Percentiles rank a stretch among this genome's conserved stretches.
Evolutionary conservation across 2,888 invertebrate species (phyloP).

Genomic region (Kryphioiulus occultus): DNA sequence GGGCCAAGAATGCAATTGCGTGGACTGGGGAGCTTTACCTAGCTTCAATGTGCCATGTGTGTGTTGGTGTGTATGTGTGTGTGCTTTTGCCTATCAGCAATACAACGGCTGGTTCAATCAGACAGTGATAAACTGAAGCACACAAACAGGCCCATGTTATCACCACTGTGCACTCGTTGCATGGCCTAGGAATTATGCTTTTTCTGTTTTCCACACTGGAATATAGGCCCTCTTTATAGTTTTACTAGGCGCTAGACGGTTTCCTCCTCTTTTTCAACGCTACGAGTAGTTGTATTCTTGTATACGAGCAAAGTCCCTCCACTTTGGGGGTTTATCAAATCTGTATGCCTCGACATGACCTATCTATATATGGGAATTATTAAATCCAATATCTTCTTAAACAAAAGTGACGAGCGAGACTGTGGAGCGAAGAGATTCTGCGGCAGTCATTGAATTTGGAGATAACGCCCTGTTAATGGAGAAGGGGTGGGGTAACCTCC

Average conservation of each 20-base stretch:
- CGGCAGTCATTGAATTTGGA: slow-evolving; percentile 7
- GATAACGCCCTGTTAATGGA: slow-evolving; percentile 17
- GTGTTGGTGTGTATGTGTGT: slow-evolving; percentile 27
- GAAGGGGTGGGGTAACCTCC: background rate
- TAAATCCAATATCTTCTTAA: slow-evolving; percentile 25
- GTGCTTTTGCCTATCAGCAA: slow-evolving; percentile 43
- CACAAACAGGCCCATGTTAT: slow-evolving; percentile 43
- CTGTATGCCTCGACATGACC: background rate
- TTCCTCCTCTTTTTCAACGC: background rate
- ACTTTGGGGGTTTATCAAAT: background rate
- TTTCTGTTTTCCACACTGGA: slow-evolving; percentile 40
- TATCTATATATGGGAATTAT: slow-evolving; percentile 20
- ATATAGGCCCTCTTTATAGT: slow-evolving; percentile 4
- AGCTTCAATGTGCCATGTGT: background rate
- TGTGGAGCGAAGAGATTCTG: background rate
- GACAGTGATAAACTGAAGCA: slow-evolving; percentile 45
- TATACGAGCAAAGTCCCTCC: background rate
- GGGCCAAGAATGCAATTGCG: slow-evolving; percentile 45
- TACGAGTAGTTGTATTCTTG: background rate
- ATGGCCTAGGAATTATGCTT: slow-evolving; percentile 44
- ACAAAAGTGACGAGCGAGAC: background rate
- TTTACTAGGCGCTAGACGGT: background rate
- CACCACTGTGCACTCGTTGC: slow-evolving; percentile 27
- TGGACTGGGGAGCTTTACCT: slow-evolving; percentile 41
- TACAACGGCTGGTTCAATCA: slow-evolving; percentile 45